Percentiles rank a stretch among this genome's conserved stretches.
Evolutionary conservation across 2,888 invertebrate species (phyloP).

Genomic region (Neoitamus cyanurus): DNA sequence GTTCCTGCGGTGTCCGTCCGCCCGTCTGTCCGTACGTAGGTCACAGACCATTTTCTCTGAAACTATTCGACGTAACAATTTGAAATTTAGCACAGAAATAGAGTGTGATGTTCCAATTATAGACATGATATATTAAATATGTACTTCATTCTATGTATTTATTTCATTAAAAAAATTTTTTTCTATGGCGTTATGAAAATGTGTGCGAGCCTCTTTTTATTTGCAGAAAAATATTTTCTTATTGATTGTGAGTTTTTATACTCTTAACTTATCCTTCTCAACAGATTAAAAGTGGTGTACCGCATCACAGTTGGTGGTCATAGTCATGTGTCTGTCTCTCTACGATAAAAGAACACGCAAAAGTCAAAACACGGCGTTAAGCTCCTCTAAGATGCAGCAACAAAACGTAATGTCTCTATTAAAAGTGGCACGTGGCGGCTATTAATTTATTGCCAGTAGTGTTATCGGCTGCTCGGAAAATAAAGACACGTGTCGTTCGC

Average conservation of each 20-base stretch:
- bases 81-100: too few relatives aligned
- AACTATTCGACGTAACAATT: too few relatives aligned
- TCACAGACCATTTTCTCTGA: too few relatives aligned
- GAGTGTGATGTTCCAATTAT: too few relatives aligned
- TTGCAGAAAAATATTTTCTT: neutral
- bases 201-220: too few relatives aligned
- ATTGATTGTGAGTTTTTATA: too few relatives aligned
- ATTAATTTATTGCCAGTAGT: constrained; percentile 50
- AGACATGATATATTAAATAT: too few relatives aligned
- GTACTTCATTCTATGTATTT: too few relatives aligned
- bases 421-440: constrained; percentile 46
- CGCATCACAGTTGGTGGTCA: neutral
- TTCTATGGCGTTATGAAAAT: too few relatives aligned
- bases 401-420: constrained; percentile 7
- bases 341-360: neutral
- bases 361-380: neutral
- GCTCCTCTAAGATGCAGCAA: neutral
- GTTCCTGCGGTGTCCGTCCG: too few relatives aligned
- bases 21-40: too few relatives aligned
- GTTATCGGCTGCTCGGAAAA: constrained; percentile 16
- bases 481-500: constrained; percentile 42
- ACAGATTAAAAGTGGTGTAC: neutral
- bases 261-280: neutral
- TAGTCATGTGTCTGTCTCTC: neutral
- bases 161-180: too few relatives aligned